Percentiles rank a stretch among this genome's conserved stretches.
These are phyloP conservation scores for Protobothrops flavoviridis DNA, from an alignment of 2,113 vertebrate species.

Conservation along the genomic window DNA sequence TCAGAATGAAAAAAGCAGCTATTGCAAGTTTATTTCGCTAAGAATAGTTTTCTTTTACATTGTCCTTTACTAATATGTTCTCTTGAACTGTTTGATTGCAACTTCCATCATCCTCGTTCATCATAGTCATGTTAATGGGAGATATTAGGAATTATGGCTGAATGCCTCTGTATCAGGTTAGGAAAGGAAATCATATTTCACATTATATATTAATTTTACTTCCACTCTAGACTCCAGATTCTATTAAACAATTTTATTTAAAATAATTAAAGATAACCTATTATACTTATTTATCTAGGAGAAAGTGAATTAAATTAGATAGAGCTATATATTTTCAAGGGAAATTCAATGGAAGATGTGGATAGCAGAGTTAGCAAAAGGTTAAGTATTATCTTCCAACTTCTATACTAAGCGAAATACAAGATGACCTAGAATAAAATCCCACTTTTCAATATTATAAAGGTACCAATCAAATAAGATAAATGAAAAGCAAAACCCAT, in stretches of 20 bases:
- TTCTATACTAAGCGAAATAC: background rate
- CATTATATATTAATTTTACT: constrained; percentile 38
- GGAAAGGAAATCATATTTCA: background rate
- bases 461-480: background rate
- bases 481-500: background rate
- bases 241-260: constrained; percentile 17
- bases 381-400: background rate
- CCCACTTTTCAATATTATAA: background rate
- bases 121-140: background rate
- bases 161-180: background rate
- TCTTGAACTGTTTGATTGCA: background rate
- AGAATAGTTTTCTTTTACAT: background rate
- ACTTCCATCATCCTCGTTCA: background rate
- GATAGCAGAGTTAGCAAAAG: background rate
- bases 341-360: background rate
- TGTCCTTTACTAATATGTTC: background rate
- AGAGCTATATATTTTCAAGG: background rate
- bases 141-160: background rate
- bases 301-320: background rate
- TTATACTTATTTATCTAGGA: background rate
- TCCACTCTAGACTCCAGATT: constrained; percentile 34
- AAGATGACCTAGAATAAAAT: background rate
- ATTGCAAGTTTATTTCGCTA: constrained; percentile 13
- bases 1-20: background rate
- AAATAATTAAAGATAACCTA: background rate